phyloP scores from a whole-genome alignment of 2,797 vertebrate genomes.

The Tangara arthus region DNA sequence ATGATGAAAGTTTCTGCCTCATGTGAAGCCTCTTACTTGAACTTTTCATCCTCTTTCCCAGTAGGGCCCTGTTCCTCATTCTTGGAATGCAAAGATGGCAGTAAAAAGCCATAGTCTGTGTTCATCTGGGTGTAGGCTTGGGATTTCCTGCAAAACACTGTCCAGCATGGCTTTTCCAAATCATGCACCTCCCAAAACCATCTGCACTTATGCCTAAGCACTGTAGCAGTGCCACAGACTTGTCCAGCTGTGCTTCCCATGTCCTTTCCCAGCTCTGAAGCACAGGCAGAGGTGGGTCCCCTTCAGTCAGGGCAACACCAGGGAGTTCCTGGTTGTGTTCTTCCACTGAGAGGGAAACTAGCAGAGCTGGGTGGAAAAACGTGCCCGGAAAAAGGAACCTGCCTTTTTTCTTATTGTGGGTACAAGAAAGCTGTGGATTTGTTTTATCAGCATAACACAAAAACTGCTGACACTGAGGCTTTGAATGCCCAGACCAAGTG shows the following conservation, averaged over 20 bases:
- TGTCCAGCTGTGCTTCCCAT: not conserved
- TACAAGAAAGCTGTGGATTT: slow-evolving; percentile 10
- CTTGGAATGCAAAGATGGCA: not conserved
- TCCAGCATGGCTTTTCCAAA: not conserved
- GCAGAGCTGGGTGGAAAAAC: not conserved
- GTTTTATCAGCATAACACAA: slow-evolving; percentile 56
- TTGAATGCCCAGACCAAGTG: not conserved
- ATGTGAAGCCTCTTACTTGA: not conserved
- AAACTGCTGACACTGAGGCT: slow-evolving; percentile 40
- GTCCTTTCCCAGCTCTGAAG: not conserved
- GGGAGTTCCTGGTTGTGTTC: not conserved
- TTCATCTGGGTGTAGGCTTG: not conserved
- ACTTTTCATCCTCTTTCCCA: slow-evolving; percentile 30
- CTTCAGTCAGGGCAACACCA: not conserved
- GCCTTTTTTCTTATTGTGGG: not conserved
- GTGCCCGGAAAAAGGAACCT: slow-evolving; percentile 33
- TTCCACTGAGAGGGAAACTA: not conserved
- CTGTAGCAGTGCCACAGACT: not conserved
- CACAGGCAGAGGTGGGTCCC: not conserved
- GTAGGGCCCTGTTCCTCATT: not conserved
- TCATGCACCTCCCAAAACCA: not conserved
- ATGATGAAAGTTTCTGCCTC: not conserved
- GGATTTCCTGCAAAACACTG: not conserved
- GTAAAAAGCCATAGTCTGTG: not conserved
- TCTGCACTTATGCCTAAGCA: not conserved